A percentile compares a stretch with the other conserved stretches of the same genome.
Evolutionary conservation across 2,113 vertebrate species (phyloP).

Genomic region (Charadrius vociferus): DNA sequence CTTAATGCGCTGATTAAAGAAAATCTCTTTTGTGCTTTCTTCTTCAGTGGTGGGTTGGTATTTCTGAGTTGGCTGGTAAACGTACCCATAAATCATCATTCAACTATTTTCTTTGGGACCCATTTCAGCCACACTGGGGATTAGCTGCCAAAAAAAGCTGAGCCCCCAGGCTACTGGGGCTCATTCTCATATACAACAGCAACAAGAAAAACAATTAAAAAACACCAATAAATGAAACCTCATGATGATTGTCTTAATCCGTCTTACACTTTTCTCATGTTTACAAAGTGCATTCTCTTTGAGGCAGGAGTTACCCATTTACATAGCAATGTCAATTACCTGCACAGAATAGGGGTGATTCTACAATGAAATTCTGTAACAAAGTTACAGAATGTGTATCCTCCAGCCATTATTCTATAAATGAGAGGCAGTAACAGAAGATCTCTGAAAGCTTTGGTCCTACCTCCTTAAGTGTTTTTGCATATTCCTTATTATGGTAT

Average conservation of each 20-base stretch:
- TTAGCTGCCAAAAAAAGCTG: neutral
- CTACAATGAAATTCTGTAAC: neutral
- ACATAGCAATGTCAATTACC: neutral
- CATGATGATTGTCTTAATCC: neutral
- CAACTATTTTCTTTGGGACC: conserved; percentile 28
- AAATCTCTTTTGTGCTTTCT: neutral
- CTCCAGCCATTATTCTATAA: neutral
- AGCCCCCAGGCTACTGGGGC: neutral
- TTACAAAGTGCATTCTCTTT: neutral
- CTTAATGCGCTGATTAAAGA: neutral
- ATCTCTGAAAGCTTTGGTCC: neutral
- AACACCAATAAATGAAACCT: neutral
- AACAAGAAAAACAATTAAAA: neutral
- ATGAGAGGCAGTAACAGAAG: neutral
- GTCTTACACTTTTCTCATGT: neutral
- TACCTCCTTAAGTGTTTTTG: neutral
- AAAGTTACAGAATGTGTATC: neutral
- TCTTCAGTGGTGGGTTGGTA: neutral
- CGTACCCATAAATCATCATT: neutral
- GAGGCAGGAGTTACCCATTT: neutral
- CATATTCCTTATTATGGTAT: neutral
- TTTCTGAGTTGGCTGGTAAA: neutral
- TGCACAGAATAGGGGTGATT: neutral
- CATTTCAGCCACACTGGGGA: neutral
- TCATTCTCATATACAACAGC: neutral